phyloP scores from a whole-genome alignment of 1,140 invertebrate genomes.

The Cyclina sinensis region DNA sequence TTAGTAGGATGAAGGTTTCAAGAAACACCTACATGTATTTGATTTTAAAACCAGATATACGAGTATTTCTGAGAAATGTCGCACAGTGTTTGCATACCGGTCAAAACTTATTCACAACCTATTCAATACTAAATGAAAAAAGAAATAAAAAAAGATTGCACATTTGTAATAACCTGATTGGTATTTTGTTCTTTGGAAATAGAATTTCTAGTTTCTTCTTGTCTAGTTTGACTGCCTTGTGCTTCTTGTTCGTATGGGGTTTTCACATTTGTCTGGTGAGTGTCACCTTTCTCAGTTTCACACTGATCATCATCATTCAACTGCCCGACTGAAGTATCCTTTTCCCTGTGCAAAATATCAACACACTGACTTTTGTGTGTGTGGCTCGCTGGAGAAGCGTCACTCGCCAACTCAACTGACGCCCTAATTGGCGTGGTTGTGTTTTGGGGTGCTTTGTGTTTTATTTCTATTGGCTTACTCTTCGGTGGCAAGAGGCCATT shows the following conservation, averaged over 20 bases:
- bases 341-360: no score
- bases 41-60: no score
- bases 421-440: background rate
- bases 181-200: background rate
- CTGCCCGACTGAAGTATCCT: no score
- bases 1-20: no score
- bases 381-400: background rate
- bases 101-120: no score
- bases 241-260: background rate
- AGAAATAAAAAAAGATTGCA: no score
- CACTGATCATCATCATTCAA: no score
- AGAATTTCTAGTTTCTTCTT: background rate
- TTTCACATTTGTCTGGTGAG: background rate
- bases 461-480: background rate
- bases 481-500: background rate
- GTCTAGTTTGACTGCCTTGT: background rate
- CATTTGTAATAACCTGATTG: background rate
- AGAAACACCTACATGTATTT: no score
- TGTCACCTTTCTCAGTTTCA: background rate
- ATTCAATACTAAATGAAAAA: no score
- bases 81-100: no score
- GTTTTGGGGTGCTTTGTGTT: background rate
- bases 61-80: no score
- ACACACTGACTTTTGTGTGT: no score
- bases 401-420: background rate